Evolutionary conservation across 2,797 vertebrate species (phyloP).

Genomic region (Spheniscus humboldti): DNA sequence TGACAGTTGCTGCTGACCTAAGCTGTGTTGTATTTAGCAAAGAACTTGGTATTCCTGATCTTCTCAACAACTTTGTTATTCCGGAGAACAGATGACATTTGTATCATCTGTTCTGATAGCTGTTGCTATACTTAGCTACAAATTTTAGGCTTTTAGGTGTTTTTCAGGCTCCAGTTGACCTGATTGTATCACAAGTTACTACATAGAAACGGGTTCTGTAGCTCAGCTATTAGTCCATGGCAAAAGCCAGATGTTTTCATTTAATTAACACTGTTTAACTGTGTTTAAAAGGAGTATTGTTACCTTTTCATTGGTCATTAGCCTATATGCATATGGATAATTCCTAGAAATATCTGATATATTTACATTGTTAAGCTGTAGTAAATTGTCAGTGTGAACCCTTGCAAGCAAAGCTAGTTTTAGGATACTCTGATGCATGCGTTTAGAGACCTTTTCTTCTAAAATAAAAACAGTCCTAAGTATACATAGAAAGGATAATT

Average conservation of each 20-base stretch:
- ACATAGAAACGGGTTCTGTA: background rate
- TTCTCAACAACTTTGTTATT: background rate
- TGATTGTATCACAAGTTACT: background rate
- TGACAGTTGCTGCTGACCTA: background rate
- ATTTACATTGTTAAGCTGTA: background rate
- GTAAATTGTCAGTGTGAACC: background rate
- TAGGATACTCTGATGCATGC: background rate
- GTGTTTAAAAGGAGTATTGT: background rate
- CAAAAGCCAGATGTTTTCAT: background rate
- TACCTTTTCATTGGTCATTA: background rate
- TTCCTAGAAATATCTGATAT: background rate
- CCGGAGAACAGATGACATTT: background rate
- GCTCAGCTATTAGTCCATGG: background rate
- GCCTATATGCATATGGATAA: background rate
- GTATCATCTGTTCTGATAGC: background rate
- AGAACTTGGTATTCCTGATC: background rate
- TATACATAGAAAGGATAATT: background rate
- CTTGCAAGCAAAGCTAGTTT: background rate
- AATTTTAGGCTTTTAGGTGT: background rate
- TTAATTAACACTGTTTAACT: background rate
- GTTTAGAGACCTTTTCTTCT: background rate
- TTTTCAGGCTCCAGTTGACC: background rate
- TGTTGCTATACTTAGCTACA: background rate
- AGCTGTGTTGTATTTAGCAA: background rate
- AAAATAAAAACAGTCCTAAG: background rate